A percentile compares a stretch with the other conserved stretches of the same genome.
Conservation (phyloP, 1,140 invertebrate genomes). For the Drosophila sucinea region DNA sequence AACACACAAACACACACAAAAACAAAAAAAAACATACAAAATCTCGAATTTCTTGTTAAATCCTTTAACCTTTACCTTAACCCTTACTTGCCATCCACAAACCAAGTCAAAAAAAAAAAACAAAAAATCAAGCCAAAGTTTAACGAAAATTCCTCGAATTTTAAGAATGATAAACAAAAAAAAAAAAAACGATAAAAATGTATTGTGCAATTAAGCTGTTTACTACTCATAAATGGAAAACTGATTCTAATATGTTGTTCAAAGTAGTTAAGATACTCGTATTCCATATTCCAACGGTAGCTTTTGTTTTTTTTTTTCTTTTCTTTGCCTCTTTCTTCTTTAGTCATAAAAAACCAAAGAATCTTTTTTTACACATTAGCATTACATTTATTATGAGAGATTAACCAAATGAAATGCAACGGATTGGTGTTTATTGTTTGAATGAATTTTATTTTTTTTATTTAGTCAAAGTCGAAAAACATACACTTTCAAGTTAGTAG, state of each 20-base stretch:
- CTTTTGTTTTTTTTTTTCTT: conserved; percentile 53
- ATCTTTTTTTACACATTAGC: conserved; percentile 47
- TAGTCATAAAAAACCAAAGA: conserved; percentile 68
- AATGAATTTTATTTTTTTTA: conserved; percentile 54
- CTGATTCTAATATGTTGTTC: conserved; percentile 72
- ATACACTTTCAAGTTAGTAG: conserved; percentile 42
- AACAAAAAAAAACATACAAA: background rate
- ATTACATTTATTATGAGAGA: conserved; percentile 50
- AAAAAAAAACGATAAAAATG: conserved; percentile 26
- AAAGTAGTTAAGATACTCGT: conserved; percentile 60
- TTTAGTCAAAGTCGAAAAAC: conserved; percentile 42
- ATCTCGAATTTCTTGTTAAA: conserved; percentile 73
- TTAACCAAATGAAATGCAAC: conserved; percentile 45
- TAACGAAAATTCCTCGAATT: conserved; percentile 70
- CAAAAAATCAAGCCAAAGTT: conserved; percentile 66
- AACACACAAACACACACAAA: conserved; percentile 1
- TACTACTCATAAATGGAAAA: conserved; percentile 40
- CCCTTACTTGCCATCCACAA: conserved; percentile 62
- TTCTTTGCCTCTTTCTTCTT: background rate
- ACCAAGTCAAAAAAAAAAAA: conserved; percentile 42
- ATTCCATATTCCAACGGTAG: conserved; percentile 46
- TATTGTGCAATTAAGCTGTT: conserved; percentile 59
- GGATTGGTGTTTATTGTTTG: conserved; percentile 54
- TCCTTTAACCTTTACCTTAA: conserved; percentile 35
- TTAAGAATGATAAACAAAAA: conserved; percentile 40